A percentile compares a stretch with the other conserved stretches of the same genome.
phyloP scores from a whole-genome alignment of 2,888 invertebrate genomes.

The Carterocephalus palaemon region DNA sequence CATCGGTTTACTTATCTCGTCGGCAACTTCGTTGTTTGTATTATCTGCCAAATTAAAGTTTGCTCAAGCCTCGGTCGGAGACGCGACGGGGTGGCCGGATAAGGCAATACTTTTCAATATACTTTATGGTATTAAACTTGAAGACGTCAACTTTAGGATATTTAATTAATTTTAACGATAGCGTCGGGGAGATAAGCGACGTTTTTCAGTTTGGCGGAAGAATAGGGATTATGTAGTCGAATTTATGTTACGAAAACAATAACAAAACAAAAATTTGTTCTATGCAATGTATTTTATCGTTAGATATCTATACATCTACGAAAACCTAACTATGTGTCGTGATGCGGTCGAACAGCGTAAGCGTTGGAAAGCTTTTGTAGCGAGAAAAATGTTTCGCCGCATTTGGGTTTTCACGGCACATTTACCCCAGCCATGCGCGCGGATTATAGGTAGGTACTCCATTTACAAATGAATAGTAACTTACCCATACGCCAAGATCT shows the following conservation, averaged over 20 bases:
- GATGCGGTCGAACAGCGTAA: conserved; percentile 44
- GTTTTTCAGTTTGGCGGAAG: conserved; percentile 21
- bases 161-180: conserved; percentile 21
- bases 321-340: too few species aligned
- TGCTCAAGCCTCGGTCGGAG: conserved; percentile 59
- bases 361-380: conserved; percentile 64
- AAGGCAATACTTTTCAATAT: conserved; percentile 29
- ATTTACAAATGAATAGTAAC: conserved; percentile 72
- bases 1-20: conserved; percentile 60
- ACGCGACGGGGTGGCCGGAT: conserved; percentile 35
- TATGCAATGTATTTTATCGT: too few species aligned
- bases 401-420: conserved; percentile 70
- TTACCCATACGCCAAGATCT: conserved; percentile 59
- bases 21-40: conserved; percentile 66
- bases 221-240: not conserved
- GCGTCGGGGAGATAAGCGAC: conserved; percentile 27
- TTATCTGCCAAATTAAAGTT: conserved; percentile 71
- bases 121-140: conserved; percentile 24
- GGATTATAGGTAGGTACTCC: conserved; percentile 67
- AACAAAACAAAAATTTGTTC: too few species aligned
- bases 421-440: conserved; percentile 57
- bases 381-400: conserved; percentile 64
- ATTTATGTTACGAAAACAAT: not conserved
- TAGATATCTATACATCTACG: too few species aligned
- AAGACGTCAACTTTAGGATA: conserved; percentile 15